Evolutionary conservation across 2,113 vertebrate species (phyloP).

Genomic region (Syngnathoides biaculeatus): DNA sequence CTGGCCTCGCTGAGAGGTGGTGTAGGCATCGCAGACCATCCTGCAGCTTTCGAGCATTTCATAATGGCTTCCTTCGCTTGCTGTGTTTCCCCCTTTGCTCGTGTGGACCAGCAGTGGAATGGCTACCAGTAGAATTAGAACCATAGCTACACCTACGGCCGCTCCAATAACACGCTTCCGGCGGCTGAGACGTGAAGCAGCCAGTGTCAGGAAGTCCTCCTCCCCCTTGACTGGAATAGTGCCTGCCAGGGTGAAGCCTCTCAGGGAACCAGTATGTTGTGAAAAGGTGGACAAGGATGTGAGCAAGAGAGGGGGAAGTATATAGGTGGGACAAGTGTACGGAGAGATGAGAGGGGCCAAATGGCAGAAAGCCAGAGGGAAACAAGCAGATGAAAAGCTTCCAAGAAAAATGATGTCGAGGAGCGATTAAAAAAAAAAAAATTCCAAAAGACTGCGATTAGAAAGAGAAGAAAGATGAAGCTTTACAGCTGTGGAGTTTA

Average conservation of each 20-base stretch:
- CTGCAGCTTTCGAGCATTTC: conserved; percentile 89
- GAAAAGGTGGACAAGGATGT: conserved; percentile 32
- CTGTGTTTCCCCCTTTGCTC: conserved; percentile 77
- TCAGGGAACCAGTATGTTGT: conserved; percentile 33
- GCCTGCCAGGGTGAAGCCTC: conserved; percentile 72
- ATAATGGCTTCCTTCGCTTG: conserved; percentile 77
- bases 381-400: conserved; percentile 27
- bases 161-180: conserved; percentile 90
- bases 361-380: conserved; percentile 36
- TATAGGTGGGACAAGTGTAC: conserved; percentile 19
- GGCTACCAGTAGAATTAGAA: conserved; percentile 88
- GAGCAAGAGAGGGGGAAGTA: neutral
- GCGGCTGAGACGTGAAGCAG: conserved; percentile 87
- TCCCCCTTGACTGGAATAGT: conserved; percentile 91
- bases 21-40: conserved; percentile 87
- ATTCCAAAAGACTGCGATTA: conserved; percentile 17
- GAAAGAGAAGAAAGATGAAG: conserved; percentile 9
- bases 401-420: conserved; percentile 24
- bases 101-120: conserved; percentile 92
- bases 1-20: conserved; percentile 77
- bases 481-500: conserved; percentile 5
- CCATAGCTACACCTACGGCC: conserved; percentile 92
- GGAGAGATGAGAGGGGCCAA: conserved; percentile 20
- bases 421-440: neutral
- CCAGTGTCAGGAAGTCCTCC: conserved; percentile 93